These are phyloP conservation scores for Chironex yamaguchii DNA, from an alignment of 30 jellyfish, hydroid and myxozoan species.

Conservation along the genomic window DNA sequence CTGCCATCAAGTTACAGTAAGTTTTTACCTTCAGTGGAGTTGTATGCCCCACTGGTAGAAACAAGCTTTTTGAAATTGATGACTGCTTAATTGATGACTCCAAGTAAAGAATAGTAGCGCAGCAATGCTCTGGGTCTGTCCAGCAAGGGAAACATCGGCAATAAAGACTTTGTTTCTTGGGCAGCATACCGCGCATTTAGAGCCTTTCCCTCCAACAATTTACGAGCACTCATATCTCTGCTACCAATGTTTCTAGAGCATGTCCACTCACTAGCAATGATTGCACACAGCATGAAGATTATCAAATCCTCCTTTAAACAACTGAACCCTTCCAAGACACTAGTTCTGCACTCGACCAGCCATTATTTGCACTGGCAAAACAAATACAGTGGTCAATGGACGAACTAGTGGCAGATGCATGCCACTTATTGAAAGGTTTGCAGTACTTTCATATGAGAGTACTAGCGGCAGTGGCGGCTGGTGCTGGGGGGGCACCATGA, in stretches of 20 bases:
- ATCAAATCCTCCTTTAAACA: conserved; percentile 4
- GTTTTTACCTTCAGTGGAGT: conserved; percentile 1
- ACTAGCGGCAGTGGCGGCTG: no score
- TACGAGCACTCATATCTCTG: conserved; percentile 19
- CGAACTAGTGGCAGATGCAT: no score
- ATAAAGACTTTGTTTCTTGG: conserved; percentile 28
- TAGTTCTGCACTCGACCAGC: no score
- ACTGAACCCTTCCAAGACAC: no score
- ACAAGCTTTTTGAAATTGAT: not conserved
- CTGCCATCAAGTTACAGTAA: conserved; percentile 3
- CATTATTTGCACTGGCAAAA: no score
- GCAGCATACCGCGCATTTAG: conserved; percentile 43
- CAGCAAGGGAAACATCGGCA: not conserved
- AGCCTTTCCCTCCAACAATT: not conserved
- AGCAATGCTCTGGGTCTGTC: conserved; percentile 4
- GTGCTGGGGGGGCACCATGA: no score
- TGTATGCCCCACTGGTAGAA: conserved; percentile 6
- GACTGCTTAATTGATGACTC: not conserved
- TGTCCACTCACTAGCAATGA: conserved; percentile 49
- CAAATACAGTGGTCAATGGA: no score
- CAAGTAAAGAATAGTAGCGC: conserved; percentile 29
- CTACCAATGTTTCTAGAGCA: conserved; percentile 46
- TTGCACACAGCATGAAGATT: conserved; percentile 26
- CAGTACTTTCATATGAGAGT: no score
- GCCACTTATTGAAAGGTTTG: no score